These are phyloP conservation scores for Neodon shergylaensis DNA, from an alignment of 2,113 vertebrate genomes.

Conservation along the genomic window DNA sequence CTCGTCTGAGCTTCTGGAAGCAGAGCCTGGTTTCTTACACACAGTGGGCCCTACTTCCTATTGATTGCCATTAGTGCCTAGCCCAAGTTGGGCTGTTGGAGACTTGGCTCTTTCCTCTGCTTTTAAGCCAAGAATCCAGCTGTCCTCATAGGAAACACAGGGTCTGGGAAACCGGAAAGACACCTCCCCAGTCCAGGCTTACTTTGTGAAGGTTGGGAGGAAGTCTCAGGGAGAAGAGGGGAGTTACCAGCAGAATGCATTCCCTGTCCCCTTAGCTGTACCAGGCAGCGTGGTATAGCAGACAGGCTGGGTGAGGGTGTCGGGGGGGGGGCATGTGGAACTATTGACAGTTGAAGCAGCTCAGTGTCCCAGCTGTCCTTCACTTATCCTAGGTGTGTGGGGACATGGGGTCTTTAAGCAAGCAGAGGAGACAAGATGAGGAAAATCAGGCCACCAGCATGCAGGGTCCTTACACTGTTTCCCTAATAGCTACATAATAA, in stretches of 20 bases:
- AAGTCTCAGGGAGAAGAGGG: not conserved
- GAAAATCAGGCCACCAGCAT: not conserved
- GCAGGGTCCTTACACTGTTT: not conserved
- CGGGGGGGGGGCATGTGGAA: not conserved
- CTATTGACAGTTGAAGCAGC: not conserved
- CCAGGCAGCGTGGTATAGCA: not conserved
- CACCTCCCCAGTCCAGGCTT: not conserved
- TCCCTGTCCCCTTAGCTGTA: not conserved
- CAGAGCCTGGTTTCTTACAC: not conserved
- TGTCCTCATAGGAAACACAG: not conserved
- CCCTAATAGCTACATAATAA: not conserved
- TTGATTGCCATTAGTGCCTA: not conserved
- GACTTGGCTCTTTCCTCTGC: not conserved
- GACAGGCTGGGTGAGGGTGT: constrained; percentile 15
- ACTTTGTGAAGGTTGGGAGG: not conserved
- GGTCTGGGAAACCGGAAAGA: not conserved
- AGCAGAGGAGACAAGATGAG: not conserved
- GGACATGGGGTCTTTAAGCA: not conserved
- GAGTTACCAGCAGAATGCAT: not conserved
- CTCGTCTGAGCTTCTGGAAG: not conserved
- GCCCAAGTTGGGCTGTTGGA: not conserved
- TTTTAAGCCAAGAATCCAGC: not conserved
- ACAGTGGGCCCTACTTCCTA: not conserved
- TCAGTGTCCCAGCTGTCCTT: not conserved
- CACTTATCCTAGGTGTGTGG: not conserved